phyloP scores from a whole-genome alignment of 2,888 invertebrate genomes.

The Suillia variegata region DNA sequence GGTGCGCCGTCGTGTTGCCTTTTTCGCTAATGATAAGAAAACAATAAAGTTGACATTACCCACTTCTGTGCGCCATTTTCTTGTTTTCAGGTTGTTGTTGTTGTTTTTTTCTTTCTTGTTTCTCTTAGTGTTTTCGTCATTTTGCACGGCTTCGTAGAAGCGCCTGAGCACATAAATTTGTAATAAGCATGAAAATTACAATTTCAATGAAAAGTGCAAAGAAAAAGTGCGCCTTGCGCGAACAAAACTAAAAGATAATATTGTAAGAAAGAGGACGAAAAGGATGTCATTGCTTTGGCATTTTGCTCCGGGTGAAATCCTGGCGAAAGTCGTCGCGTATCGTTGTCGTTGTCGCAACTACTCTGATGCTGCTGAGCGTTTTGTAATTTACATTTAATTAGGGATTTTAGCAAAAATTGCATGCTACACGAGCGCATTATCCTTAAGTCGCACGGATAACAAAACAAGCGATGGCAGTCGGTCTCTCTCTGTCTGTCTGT shows the following conservation, averaged over 20 bases:
- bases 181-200: conserved; percentile 50
- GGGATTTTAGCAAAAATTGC: conserved; percentile 42
- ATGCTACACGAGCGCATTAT: conserved; percentile 24
- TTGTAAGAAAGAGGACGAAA: not conserved
- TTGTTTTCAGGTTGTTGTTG: conserved; percentile 7
- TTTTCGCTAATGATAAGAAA: conserved; percentile 43
- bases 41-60: conserved; percentile 34
- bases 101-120: not conserved
- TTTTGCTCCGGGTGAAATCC: too few relatives aligned
- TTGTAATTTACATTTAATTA: conserved; percentile 52
- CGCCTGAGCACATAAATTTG: conserved; percentile 40
- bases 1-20: not conserved
- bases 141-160: not conserved
- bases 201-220: conserved; percentile 29
- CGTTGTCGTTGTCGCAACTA: too few relatives aligned
- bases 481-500: too few relatives aligned
- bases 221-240: not conserved
- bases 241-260: not conserved
- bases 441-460: conserved; percentile 19
- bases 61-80: conserved; percentile 11
- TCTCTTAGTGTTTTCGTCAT: not conserved
- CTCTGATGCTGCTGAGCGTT: conserved; percentile 36
- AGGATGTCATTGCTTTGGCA: conserved; percentile 4
- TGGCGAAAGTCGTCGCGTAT: too few relatives aligned
- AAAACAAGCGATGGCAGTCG: conserved; percentile 10